Evolutionary conservation across 2,888 invertebrate genomes (phyloP).

Genomic region (Oligia latruncula): DNA sequence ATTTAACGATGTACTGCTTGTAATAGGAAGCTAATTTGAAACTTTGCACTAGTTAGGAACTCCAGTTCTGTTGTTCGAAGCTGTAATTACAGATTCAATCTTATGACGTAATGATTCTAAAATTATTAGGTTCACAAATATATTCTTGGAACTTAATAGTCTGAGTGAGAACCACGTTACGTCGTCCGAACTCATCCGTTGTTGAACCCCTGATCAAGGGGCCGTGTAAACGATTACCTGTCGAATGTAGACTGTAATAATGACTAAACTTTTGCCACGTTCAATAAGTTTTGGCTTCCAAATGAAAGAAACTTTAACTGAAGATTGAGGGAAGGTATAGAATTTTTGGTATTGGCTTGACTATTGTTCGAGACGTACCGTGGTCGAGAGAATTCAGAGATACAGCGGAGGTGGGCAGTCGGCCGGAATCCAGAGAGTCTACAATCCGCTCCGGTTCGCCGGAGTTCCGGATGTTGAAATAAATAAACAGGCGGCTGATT

Average conservation of each 20-base stretch:
- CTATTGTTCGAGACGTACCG: slow-evolving; percentile 31
- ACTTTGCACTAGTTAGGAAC: slow-evolving; percentile 43
- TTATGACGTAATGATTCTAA: slow-evolving; percentile 5
- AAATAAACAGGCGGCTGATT: slow-evolving; percentile 61
- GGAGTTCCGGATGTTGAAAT: slow-evolving; percentile 59
- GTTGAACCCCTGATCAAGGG: slow-evolving; percentile 25
- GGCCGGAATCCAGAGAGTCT: slow-evolving; percentile 38
- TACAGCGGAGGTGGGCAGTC: slow-evolving; percentile 24
- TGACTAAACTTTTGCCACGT: slow-evolving; percentile 50
- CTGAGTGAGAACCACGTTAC: slow-evolving; percentile 7
- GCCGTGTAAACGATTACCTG: slow-evolving; percentile 48
- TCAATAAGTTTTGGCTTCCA: slow-evolving; percentile 36
- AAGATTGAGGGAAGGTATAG: slow-evolving; percentile 28
- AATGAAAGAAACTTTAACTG: slow-evolving; percentile 41
- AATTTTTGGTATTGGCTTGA: slow-evolving; percentile 32
- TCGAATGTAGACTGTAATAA: slow-evolving; percentile 53
- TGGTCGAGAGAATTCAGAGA: slow-evolving; percentile 20
- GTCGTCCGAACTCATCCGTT: slow-evolving; percentile 9
- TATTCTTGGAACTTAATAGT: slow-evolving; percentile 20
- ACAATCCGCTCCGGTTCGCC: slow-evolving; percentile 34
- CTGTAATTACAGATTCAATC: slow-evolving; percentile 38
- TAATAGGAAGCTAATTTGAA: slow-evolving; percentile 55
- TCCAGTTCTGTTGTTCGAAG: slow-evolving; percentile 24
- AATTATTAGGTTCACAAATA: slow-evolving; percentile 15
- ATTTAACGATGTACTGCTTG: slow-evolving; percentile 50